These are phyloP conservation scores for Microcaecilia unicolor DNA, from an alignment of 2,797 vertebrate species.

Conservation along the genomic window DNA sequence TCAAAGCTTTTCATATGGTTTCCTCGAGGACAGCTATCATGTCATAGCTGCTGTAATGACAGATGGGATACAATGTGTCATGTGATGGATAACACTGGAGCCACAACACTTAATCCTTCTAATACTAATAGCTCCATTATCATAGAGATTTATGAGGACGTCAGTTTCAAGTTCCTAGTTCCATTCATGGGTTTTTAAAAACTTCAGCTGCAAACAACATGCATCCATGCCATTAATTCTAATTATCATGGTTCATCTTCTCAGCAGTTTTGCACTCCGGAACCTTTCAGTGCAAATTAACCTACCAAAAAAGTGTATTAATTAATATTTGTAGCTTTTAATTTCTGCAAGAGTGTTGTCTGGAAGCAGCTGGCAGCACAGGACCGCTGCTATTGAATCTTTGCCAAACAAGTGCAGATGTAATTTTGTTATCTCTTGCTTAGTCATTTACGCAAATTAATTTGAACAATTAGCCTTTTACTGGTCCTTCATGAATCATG, in stretches of 20 bases:
- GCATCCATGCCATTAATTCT: slow-evolving; percentile 83
- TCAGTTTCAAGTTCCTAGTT: slow-evolving; percentile 71
- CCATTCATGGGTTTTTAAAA: slow-evolving; percentile 68
- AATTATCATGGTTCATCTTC: slow-evolving; percentile 84
- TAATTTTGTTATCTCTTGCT: slow-evolving; percentile 98
- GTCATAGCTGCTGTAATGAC: slow-evolving; percentile 52
- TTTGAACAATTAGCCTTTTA: slow-evolving; percentile 97
- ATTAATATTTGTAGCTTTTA: slow-evolving; percentile 95
- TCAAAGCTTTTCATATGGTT: slow-evolving; percentile 46
- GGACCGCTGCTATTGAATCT: slow-evolving; percentile 77
- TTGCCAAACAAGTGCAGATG: slow-evolving; percentile 93
- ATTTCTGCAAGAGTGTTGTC: slow-evolving; percentile 83
- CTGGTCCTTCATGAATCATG: slow-evolving; percentile 90
- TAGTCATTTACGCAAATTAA: slow-evolving; percentile 96
- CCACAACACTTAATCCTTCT: slow-evolving; percentile 73
- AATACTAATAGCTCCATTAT: slow-evolving; percentile 77
- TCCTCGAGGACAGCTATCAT: slow-evolving; percentile 57
- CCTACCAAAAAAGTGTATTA: slow-evolving; percentile 90
- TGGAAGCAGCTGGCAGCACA: slow-evolving; percentile 86
- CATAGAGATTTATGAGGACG: slow-evolving; percentile 84
- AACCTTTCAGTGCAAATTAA: slow-evolving; percentile 89
- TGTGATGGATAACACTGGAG: slow-evolving; percentile 70
- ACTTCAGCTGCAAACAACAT: slow-evolving; percentile 72
- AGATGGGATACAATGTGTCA: slow-evolving; percentile 62
- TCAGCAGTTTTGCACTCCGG: slow-evolving; percentile 68